phyloP scores from a whole-genome alignment of 1,140 invertebrate genomes.

The Meteorus sp. region DNA sequence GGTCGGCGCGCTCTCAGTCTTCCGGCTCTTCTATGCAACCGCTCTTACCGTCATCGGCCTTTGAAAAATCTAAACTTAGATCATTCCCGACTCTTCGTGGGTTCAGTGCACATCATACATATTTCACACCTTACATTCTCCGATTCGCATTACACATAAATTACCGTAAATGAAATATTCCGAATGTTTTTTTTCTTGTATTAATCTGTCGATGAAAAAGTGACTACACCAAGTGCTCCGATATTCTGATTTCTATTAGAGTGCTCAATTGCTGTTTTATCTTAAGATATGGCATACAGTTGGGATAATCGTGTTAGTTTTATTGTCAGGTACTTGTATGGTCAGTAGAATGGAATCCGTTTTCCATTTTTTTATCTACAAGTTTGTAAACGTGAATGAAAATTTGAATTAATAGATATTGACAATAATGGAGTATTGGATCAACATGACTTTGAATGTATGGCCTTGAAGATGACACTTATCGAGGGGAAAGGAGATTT shows the following conservation, averaged over 20 bases:
- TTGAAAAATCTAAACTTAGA: conserved; percentile 30
- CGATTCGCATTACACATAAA: neutral
- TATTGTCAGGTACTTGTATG: conserved; percentile 77
- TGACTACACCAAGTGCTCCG: too few species aligned
- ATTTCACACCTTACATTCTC: conserved; percentile 15
- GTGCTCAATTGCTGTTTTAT: conserved; percentile 15
- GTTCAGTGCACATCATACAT: conserved; percentile 24
- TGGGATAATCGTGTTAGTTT: conserved; percentile 82
- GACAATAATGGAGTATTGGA: conserved; percentile 82
- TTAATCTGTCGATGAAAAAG: too few species aligned
- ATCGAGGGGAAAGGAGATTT: conserved; percentile 81
- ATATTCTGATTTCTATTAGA: neutral
- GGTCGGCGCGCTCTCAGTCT: neutral
- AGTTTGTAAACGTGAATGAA: neutral
- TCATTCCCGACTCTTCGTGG: conserved; percentile 23
- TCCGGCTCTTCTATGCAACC: conserved; percentile 10
- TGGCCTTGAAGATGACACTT: conserved; percentile 76
- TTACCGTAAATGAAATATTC: too few species aligned
- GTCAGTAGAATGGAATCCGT: conserved; percentile 59
- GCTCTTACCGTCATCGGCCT: neutral
- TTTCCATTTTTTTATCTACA: neutral
- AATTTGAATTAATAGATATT: conserved; percentile 64
- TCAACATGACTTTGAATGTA: conserved; percentile 78
- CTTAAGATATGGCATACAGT: conserved; percentile 66
- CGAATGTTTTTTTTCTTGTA: too few species aligned